Evolutionary conservation across 2,888 invertebrate genomes (phyloP).

Genomic region (Eurois occulta): DNA sequence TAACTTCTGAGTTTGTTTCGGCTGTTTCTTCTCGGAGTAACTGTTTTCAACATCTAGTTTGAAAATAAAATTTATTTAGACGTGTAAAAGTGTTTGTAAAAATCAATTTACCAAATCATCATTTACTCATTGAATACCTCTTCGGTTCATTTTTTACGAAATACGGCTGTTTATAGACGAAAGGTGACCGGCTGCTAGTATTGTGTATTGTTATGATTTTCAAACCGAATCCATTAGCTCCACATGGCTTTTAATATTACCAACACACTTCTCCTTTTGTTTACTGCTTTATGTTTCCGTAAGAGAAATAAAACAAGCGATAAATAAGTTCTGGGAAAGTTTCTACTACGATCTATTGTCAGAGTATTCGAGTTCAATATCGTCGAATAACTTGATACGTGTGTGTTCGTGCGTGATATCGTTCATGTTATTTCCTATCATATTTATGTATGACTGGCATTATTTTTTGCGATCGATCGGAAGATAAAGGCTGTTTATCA

Average conservation of each 20-base stretch:
- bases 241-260: constrained; percentile 55
- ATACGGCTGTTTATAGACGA: constrained; percentile 39
- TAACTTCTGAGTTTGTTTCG: not conserved
- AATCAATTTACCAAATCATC: not conserved
- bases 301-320: constrained; percentile 54
- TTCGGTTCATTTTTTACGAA: constrained; percentile 14
- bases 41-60: not conserved
- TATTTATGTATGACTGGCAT: not conserved
- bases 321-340: constrained; percentile 48
- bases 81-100: not conserved
- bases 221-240: constrained; percentile 53
- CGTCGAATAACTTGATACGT: constrained; percentile 22
- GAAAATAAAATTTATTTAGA: not conserved
- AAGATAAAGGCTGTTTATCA: constrained; percentile 1
- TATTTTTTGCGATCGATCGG: constrained; percentile 26
- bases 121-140: not conserved
- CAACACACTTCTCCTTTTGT: constrained; percentile 54
- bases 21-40: not conserved
- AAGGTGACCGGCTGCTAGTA: constrained; percentile 40
- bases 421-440: constrained; percentile 37
- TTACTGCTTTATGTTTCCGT: constrained; percentile 46
- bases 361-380: constrained; percentile 31
- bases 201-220: constrained; percentile 62
- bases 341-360: constrained; percentile 52
- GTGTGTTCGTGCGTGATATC: constrained; percentile 31